These are phyloP conservation scores for Grallaria varia DNA, from an alignment of 2,113 vertebrate species.

Conservation along the genomic window DNA sequence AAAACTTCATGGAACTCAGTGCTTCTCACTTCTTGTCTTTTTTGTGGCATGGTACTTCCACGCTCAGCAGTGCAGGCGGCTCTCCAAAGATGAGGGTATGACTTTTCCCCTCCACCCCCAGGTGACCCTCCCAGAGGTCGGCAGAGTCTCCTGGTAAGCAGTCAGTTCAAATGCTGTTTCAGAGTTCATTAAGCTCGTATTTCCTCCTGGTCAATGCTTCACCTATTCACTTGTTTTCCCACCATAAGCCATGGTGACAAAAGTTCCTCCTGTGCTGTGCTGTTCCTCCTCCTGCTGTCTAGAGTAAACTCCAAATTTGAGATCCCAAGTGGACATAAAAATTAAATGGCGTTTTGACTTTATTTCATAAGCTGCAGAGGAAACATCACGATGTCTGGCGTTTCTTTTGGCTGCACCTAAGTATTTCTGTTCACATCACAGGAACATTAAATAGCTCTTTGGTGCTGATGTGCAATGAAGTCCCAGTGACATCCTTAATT, in stretches of 20 bases:
- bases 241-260: fast-evolving
- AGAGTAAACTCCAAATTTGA: background rate
- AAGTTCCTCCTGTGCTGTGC: background rate
- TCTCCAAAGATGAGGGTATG: background rate
- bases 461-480: background rate
- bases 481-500: background rate
- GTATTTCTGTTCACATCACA: background rate
- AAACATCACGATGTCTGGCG: background rate
- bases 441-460: background rate
- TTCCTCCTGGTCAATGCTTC: background rate
- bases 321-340: background rate
- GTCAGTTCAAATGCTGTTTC: background rate
- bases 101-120: background rate
- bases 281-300: no score
- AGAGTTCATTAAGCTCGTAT: background rate
- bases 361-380: background rate
- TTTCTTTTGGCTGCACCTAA: background rate
- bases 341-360: background rate
- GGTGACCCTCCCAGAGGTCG: background rate
- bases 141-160: background rate
- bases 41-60: background rate
- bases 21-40: background rate
- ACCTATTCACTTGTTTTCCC: background rate
- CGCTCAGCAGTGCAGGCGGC: background rate
- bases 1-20: fast-evolving